A percentile compares a stretch with the other conserved stretches of the same genome.
Conservation (phyloP, 2,113 vertebrate species). For the Synodontis membranacea region DNA sequence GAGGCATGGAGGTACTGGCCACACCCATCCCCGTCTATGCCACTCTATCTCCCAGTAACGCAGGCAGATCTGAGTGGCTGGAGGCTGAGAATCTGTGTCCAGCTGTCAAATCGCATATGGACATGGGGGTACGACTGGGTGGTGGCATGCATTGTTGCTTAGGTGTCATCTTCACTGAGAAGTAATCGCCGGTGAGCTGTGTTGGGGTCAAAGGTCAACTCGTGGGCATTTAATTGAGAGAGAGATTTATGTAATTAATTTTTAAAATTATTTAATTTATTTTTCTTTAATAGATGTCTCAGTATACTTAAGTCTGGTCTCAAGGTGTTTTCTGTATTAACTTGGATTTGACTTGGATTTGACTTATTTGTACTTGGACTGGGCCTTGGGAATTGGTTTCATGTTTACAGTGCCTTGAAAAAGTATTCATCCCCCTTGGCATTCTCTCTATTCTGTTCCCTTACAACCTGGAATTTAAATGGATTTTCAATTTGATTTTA, state of each 20-base stretch:
- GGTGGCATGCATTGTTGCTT: slow-evolving; percentile 65
- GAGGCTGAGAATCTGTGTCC: slow-evolving; percentile 75
- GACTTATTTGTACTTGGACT: neutral
- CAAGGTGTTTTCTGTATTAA: neutral
- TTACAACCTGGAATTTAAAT: too few species aligned
- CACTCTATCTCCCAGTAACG: slow-evolving; percentile 81
- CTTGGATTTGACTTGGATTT: neutral
- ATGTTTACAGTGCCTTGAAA: too few species aligned
- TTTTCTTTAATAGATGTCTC: neutral
- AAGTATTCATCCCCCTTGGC: too few species aligned
- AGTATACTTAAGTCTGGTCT: neutral
- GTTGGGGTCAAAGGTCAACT: slow-evolving; percentile 68
- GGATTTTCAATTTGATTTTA: too few species aligned
- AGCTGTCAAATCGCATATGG: slow-evolving; percentile 71
- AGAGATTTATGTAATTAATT: neutral
- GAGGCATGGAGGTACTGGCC: slow-evolving; percentile 67
- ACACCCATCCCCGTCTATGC: slow-evolving; percentile 76
- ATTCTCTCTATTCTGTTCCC: too few species aligned
- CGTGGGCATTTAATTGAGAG: slow-evolving; percentile 51
- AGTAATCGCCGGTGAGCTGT: slow-evolving; percentile 69
- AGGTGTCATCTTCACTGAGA: slow-evolving; percentile 68
- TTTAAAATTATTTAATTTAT: neutral
- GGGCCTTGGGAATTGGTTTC: neutral
- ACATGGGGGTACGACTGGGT: slow-evolving; percentile 53
- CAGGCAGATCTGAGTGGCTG: slow-evolving; percentile 68